A percentile compares a stretch with the other conserved stretches of the same genome.
phyloP scores from a whole-genome alignment of 2,113 vertebrate genomes.

The Oreotrochilus melanogaster region DNA sequence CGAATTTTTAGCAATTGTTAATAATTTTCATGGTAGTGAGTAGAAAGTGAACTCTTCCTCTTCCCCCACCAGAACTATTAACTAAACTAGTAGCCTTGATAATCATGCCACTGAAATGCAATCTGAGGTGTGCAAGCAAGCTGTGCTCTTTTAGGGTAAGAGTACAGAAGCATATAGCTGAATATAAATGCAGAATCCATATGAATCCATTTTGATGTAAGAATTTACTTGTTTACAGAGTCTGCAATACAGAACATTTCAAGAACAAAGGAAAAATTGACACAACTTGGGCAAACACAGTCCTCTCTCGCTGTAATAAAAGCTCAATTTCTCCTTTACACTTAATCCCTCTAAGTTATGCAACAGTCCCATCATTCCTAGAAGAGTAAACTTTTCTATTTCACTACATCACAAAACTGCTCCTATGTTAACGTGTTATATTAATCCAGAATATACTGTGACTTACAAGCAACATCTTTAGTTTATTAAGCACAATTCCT shows the following conservation, averaged over 20 bases:
- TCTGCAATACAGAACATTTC: not conserved
- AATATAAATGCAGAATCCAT: rapidly evolving
- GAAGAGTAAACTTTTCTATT: not conserved
- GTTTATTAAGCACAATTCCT: not conserved
- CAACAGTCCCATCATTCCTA: not conserved
- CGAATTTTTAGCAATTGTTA: not conserved
- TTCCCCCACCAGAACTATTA: rapidly evolving
- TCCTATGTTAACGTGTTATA: not conserved
- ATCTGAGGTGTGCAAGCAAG: not conserved
- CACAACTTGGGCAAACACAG: not conserved
- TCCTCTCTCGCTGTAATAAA: not conserved
- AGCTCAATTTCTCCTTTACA: not conserved
- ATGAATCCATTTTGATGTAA: not conserved
- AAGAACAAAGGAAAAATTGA: not conserved
- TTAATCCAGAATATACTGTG: not conserved
- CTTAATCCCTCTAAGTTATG: rapidly evolving
- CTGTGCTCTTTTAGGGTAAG: too few relatives aligned
- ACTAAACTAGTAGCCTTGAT: rapidly evolving
- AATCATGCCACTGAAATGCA: not conserved
- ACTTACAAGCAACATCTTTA: not conserved
- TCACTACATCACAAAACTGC: not conserved
- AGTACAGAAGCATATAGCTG: not conserved
- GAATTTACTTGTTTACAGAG: not conserved
- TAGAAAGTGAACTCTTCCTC: rapidly evolving
- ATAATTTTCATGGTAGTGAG: too few relatives aligned